phyloP scores from a whole-genome alignment of 2,888 invertebrate genomes.

The Lasioglossum villosulum region DNA sequence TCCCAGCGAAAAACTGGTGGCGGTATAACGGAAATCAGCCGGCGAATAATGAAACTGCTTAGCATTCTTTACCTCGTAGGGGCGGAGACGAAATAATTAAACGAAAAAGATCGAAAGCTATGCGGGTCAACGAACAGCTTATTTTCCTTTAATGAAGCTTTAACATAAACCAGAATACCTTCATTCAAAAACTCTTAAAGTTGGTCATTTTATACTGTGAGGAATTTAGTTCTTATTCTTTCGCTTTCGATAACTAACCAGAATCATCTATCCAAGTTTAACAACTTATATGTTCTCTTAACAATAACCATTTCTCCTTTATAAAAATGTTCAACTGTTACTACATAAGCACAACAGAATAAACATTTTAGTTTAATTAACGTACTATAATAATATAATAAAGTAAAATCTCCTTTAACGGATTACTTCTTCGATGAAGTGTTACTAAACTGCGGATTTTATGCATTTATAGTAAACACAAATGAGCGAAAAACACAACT shows the following conservation, averaged over 20 bases:
- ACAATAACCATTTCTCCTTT: neutral
- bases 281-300: neutral
- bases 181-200: constrained; percentile 47
- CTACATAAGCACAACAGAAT: neutral
- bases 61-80: constrained; percentile 80
- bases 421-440: too few species aligned
- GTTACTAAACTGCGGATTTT: too few species aligned
- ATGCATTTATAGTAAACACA: too few species aligned
- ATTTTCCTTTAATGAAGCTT: constrained; percentile 66
- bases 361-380: neutral
- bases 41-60: constrained; percentile 83
- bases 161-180: constrained; percentile 47
- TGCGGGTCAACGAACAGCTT: constrained; percentile 61
- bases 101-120: constrained; percentile 74
- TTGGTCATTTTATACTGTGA: constrained; percentile 45
- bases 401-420: too few species aligned
- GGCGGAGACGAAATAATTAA: constrained; percentile 81
- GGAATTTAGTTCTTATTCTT: constrained; percentile 36
- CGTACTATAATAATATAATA: too few species aligned
- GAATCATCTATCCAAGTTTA: neutral
- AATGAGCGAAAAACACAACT: too few species aligned
- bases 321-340: neutral
- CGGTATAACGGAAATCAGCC: constrained; percentile 83
- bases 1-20: constrained; percentile 82
- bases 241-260: neutral